Evolutionary conservation across 2,113 vertebrate species (phyloP).

Genomic region (Saccopteryx leptura): DNA sequence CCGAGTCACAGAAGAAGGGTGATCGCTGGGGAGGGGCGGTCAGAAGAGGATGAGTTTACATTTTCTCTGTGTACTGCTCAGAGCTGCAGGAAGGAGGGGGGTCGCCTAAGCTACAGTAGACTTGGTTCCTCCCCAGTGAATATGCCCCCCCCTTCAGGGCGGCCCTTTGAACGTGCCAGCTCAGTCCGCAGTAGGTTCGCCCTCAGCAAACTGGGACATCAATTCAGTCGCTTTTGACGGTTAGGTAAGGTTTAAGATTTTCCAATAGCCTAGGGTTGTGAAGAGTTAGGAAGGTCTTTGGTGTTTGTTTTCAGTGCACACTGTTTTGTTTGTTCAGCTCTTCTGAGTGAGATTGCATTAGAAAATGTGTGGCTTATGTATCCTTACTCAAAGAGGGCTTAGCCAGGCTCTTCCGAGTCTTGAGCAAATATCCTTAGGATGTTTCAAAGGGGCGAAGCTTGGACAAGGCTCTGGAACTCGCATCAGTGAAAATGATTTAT

Average conservation of each 20-base stretch:
- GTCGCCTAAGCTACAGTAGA: background rate
- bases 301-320: background rate
- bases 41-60: background rate
- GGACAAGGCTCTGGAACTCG: background rate
- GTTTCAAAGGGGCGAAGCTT: background rate
- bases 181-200: rapidly evolving
- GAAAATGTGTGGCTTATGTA: background rate
- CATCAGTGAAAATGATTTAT: background rate
- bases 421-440: background rate
- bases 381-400: background rate
- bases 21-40: background rate
- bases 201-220: background rate
- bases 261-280: background rate
- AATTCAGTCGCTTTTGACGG: background rate
- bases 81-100: background rate
- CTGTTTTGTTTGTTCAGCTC: background rate
- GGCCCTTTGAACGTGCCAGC: background rate
- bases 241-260: background rate
- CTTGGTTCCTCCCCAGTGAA: background rate
- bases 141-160: background rate
- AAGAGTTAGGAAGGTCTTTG: background rate
- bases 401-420: background rate
- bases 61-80: background rate
- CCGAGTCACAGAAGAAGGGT: background rate
- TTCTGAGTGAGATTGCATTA: background rate